Evolutionary conservation across 2,113 vertebrate genomes (phyloP), one percentile per base, ranked within the genome.

Genomic region (Microcebus jonahi): DNA sequence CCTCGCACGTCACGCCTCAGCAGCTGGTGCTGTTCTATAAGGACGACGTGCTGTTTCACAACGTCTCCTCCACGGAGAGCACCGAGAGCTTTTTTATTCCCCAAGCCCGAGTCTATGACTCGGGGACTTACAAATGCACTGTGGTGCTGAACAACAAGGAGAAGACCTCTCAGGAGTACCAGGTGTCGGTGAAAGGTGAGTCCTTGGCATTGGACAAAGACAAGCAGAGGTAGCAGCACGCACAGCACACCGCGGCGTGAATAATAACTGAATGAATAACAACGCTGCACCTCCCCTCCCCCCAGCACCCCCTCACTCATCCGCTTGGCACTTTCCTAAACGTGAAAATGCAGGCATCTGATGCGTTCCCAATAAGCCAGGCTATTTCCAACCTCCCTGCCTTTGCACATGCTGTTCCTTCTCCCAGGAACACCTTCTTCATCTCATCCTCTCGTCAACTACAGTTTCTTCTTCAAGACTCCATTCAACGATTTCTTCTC

Each of bases 121-220:
- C 98, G 2, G 99, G 99, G 81, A 91, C 45, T 0, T 99, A 99
- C 89, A 94, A 97, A 25, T 99, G 99, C 75, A 96, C 86, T 0
- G 98, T 99, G 95, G 50, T 77, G 53, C 98, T 98, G 73, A 95
- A 53, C 1, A 77, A 63, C 63, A 99, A 98, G 90, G 4, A 8
- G 57, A 95, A 95, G 55, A 89, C n/a, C 8, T 98, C 98, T 1
- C 1, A 0, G 0, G 25, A 95, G 8, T 0, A 97, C 15, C 20
- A 59, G 1, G 63, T 99, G 59, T 36, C 12, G 53, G 98, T 99
- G 18, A 42, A 36, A 76, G 98, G 99, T 99, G 98, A 97, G 98
- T 90, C 53, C 90, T 89, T 34, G 59, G 63, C 21, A 13, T 0
- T 2, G 0, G 31, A 63, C 4, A 0, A 18, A 57, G 63, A n/a